phyloP scores from a whole-genome alignment of 2,113 vertebrate species.

The Callocephalon fimbriatum region DNA sequence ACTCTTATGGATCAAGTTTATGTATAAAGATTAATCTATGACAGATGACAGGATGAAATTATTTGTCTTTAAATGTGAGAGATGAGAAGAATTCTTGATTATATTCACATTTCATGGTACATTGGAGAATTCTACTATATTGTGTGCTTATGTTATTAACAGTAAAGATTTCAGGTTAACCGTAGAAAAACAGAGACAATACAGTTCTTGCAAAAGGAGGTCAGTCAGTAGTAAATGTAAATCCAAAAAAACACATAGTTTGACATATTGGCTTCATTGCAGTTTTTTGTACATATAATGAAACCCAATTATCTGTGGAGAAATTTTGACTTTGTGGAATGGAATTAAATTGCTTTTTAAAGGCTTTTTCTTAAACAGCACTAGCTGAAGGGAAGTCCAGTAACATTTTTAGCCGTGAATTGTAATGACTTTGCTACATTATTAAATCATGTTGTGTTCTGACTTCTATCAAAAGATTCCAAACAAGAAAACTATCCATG shows the following conservation, averaged over 20 bases:
- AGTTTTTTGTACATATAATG: conserved; percentile 68
- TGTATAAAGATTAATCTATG: background rate
- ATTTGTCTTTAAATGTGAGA: background rate
- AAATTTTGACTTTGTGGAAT: conserved; percentile 78
- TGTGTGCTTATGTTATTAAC: background rate
- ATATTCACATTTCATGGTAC: background rate
- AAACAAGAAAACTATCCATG: conserved; percentile 42
- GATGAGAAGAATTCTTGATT: background rate
- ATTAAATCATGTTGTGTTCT: conserved; percentile 74
- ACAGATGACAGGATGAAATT: background rate
- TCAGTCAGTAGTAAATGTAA: conserved; percentile 34
- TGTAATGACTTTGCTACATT: conserved; percentile 69
- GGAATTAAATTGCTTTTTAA: conserved; percentile 80
- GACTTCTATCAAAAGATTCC: conserved; percentile 71
- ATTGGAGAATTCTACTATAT: background rate
- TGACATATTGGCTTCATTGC: conserved; percentile 54
- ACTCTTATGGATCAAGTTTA: background rate
- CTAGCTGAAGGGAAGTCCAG: conserved; percentile 72
- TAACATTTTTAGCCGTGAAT: conserved; percentile 70
- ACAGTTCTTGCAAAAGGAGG: background rate
- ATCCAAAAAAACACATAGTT: conserved; percentile 13
- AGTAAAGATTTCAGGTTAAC: background rate
- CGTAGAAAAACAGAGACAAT: background rate
- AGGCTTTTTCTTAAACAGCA: conserved; percentile 74
- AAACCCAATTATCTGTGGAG: conserved; percentile 79